phyloP scores from a whole-genome alignment of 2,888 invertebrate genomes.

The Agonopterix alstromeriana region DNA sequence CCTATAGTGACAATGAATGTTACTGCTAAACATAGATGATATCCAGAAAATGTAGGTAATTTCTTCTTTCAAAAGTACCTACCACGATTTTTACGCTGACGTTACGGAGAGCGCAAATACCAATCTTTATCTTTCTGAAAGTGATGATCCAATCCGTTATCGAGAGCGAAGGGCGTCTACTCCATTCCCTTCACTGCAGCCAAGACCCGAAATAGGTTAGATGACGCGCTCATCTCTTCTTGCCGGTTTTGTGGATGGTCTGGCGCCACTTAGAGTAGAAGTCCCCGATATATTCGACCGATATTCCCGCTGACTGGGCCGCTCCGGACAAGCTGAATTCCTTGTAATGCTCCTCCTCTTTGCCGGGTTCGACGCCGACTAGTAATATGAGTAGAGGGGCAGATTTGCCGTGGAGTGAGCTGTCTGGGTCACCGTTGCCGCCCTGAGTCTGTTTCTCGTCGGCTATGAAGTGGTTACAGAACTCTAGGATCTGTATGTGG shows the following conservation, averaged over 20 bases:
- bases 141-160: constrained; percentile 28
- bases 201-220: constrained; percentile 34
- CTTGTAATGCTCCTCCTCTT: constrained; percentile 70
- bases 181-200: constrained; percentile 35
- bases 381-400: constrained; percentile 84
- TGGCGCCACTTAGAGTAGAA: constrained; percentile 93
- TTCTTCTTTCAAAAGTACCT: neutral
- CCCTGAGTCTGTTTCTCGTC: constrained; percentile 51
- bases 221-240: constrained; percentile 59
- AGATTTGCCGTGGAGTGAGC: constrained; percentile 45
- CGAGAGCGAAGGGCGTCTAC: constrained; percentile 26
- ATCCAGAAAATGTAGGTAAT: neutral
- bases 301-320: constrained; percentile 87
- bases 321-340: constrained; percentile 87
- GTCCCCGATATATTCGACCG: constrained; percentile 87
- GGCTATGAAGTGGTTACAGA: constrained; percentile 84
- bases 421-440: constrained; percentile 55
- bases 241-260: constrained; percentile 67
- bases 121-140: constrained; percentile 23
- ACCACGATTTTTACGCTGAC: constrained; percentile 4
- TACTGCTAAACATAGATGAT: constrained; percentile 5
- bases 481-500: constrained; percentile 89
- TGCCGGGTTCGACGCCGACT: constrained; percentile 76
- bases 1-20: constrained; percentile 2
- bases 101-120: constrained; percentile 9